Evolutionary conservation across 2,888 invertebrate species (phyloP), one percentile per base, ranked within the genome.

Genomic region (Emmelina monodactyla): DNA sequence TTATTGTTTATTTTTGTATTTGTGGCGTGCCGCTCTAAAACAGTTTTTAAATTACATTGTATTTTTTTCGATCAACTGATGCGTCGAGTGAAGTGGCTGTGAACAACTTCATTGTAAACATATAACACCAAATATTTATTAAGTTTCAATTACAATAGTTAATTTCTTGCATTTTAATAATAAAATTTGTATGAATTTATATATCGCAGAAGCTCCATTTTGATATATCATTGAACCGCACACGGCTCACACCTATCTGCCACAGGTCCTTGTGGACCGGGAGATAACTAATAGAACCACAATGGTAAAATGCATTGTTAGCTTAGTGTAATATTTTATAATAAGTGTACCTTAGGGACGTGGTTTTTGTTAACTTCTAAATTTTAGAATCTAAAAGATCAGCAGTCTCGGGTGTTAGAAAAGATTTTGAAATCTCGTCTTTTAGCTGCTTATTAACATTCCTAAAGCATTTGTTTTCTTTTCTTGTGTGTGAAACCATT

Each of bases 261-360:
- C n/a, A n/a, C n/a, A 65, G 67, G 66, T 68, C 64, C 61, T 64
- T 59, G 70, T 49, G 68, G 68, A 66, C 68, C 49, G 54, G 65
- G 66, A 61, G 68, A 62, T 61, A 64, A 59, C 61, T 59, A 53
- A 56, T 52, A 58, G 58, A 66, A 70, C 65, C 70, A 61, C 67
- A 51, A 54, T 65, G 65, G 68, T 67, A 58, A 69, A 55, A 65
- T 75, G 67, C 68, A 66, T 69, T 68, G 69, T 76, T 76, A 76
- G 70, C 58, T 58, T 75, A 76, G 67, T 58, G 59, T 78, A 65
- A 70, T 71, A n/a, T 25, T 11, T 71, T 75, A 71, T 68, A 61
- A 53, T 76, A 76, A 78, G 73, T 69, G 52, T 62, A 68, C 62
- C 53, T 59, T 75, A 78, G 71, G 69, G 67, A 69, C 62, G 54